Evolutionary conservation across 2,888 invertebrate species (phyloP), one percentile per base, ranked within the genome.

Genomic region (Lathronympha strigana): DNA sequence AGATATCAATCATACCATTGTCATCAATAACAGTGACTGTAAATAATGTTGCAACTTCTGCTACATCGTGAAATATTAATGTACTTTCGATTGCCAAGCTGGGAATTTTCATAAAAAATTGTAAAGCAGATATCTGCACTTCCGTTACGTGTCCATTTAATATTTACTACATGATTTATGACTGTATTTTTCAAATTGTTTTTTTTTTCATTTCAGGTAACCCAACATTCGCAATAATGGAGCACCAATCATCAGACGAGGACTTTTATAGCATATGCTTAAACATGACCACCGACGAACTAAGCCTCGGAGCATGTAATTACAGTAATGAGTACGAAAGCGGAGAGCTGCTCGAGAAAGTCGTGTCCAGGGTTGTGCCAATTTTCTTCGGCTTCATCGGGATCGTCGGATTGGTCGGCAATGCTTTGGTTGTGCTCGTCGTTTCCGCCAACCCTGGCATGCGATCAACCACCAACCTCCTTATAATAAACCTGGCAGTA

Each of bases 391-490:
- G 97, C 4, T 93, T 97, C 70, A 97, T 98, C 69, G 96, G 97
- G 58, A 93, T 97, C 31, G 94, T 98, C 38, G 98, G 98, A n/a
- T 89, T 98, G 8, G 93, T 97, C 60, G 98, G 98, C 67, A 98
- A 98, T 85, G 95, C 95, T 0, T 89, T 98, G 67, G 98, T 98
- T 21, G 97, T 98, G 28, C 90, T 97, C 61, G 97, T 98, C 11
- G 97, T 98, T 0, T 94, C 96, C 13, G 95, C 96, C 47, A 97
- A 98, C 88, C 95, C 97, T 74, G 96, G 96, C 78, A 98, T 98
- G 98, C 93, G 98, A 75, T 97, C 97, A 36, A 98, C 98, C 5
- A 98, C 98, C 53, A 98, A 98, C 84, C 94, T 98, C 47, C 93
- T 98, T 28, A 98, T 98, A 74, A 96, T 98, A 68, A 98, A 97